phyloP scores from a whole-genome alignment of 2,113 vertebrate species.

The Cricetomys ansorgei region DNA sequence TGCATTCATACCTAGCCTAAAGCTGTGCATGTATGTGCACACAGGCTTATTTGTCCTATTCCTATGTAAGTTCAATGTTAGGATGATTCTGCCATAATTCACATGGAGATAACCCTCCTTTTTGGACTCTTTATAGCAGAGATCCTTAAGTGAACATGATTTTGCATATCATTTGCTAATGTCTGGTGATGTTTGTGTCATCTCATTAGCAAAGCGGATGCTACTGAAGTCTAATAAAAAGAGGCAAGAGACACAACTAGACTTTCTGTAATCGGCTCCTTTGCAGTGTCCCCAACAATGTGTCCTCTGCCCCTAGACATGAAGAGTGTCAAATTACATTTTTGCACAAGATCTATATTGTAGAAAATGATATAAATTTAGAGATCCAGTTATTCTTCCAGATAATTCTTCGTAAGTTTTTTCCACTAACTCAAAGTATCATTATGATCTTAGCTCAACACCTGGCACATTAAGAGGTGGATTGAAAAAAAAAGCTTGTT shows the following conservation, averaged over 20 bases:
- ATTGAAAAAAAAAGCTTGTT: not conserved
- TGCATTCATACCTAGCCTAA: not conserved
- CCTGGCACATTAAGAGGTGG: not conserved
- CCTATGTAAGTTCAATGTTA: not conserved
- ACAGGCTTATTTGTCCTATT: not conserved
- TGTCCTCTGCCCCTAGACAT: not conserved
- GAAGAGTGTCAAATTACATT: not conserved
- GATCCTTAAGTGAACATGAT: not conserved
- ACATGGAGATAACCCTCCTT: not conserved
- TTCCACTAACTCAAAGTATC: not conserved
- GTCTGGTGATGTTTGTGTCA: not conserved
- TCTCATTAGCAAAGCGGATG: not conserved
- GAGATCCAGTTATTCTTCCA: not conserved
- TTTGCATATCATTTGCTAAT: not conserved
- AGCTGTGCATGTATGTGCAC: not conserved
- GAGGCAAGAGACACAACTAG: not conserved
- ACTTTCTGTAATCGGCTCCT: not conserved
- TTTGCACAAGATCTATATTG: not conserved
- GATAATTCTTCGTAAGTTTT: not conserved
- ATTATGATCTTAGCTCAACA: no score
- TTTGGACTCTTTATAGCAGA: not conserved
- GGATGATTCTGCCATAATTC: not conserved
- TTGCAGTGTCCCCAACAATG: not conserved
- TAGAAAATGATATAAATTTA: not conserved
- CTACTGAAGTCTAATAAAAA: not conserved